Conservation (phyloP, 1,140 invertebrate genomes). For the Diachasma alloeum region DNA sequence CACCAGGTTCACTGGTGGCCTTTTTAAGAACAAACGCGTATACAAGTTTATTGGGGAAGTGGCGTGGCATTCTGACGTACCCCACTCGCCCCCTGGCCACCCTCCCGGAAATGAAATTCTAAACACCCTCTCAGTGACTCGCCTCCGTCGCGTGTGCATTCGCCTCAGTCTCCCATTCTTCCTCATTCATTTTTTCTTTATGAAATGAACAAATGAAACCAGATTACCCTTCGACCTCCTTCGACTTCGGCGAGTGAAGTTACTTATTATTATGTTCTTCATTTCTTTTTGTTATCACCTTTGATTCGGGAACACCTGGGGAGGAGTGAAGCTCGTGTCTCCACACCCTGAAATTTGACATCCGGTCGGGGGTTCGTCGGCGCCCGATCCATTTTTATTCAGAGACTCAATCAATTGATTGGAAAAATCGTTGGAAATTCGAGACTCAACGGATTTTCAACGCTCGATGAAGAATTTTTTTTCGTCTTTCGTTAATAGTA, state of each 20-base stretch:
- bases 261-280: not conserved
- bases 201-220: not conserved
- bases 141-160: slow-evolving; percentile 30
- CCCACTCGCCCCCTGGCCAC: slow-evolving; percentile 19
- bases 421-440: not conserved
- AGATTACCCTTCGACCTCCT: not conserved
- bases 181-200: not conserved
- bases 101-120: slow-evolving; percentile 53
- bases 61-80: not conserved
- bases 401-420: not conserved
- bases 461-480: no score
- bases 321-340: not conserved
- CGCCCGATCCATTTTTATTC: not conserved
- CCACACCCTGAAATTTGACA: slow-evolving; percentile 6
- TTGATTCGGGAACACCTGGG: not conserved
- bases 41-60: not conserved
- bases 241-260: not conserved
- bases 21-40: slow-evolving; percentile 25
- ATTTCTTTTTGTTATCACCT: not conserved
- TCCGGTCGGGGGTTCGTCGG: slow-evolving; percentile 22
- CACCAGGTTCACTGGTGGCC: not conserved
- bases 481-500: no score
- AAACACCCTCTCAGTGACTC: slow-evolving; percentile 43
- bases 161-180: not conserved
- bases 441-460: not conserved